phyloP scores from a whole-genome alignment of 2,113 vertebrate genomes.

The Dolichotis patagonum region DNA sequence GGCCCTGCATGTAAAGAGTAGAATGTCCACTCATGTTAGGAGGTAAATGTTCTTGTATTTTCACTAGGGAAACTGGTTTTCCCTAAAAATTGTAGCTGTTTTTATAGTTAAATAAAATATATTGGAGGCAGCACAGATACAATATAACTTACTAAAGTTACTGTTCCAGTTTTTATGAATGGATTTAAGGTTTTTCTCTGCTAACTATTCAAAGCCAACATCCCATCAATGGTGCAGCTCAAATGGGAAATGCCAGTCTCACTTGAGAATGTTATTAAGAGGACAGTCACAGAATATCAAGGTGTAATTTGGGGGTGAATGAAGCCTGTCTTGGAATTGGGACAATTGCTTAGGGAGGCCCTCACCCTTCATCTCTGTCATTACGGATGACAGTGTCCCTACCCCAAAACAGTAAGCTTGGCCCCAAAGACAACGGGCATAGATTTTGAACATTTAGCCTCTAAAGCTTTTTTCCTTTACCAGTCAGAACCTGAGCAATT shows the following conservation, averaged over 20 bases:
- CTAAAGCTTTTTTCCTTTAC: background rate
- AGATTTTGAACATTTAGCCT: background rate
- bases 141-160: background rate
- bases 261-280: background rate
- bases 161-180: background rate
- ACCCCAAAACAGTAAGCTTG: background rate
- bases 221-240: background rate
- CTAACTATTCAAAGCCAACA: background rate
- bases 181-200: background rate
- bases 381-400: background rate
- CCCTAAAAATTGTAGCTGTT: background rate
- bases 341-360: background rate
- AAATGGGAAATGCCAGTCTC: background rate
- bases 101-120: background rate
- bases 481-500: background rate
- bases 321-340: background rate
- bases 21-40: too few relatives aligned
- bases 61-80: background rate
- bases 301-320: background rate
- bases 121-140: background rate
- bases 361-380: background rate
- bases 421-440: background rate
- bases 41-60: background rate
- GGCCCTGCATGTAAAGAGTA: background rate
- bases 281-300: rapidly evolving